Percentiles rank a stretch among this genome's conserved stretches.
These are phyloP conservation scores for Ciconia nigra DNA, from an alignment of 2,797 vertebrate species.

Conservation along the genomic window DNA sequence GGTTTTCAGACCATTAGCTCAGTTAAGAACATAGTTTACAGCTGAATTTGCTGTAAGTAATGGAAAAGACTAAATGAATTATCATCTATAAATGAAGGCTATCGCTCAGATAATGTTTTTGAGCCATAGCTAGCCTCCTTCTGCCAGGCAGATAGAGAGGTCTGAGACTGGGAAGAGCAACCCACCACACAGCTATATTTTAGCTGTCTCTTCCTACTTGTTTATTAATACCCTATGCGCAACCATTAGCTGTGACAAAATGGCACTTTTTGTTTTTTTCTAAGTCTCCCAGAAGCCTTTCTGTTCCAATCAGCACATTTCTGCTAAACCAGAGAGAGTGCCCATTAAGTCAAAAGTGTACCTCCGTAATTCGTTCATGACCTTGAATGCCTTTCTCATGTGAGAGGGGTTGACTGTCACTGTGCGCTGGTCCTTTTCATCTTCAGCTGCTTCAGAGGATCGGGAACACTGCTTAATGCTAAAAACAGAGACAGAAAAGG, in stretches of 20 bases:
- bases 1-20: conserved; percentile 46
- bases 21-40: conserved; percentile 36
- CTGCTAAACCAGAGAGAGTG: background rate
- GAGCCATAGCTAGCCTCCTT: background rate
- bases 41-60: conserved; percentile 25
- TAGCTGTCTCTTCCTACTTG: background rate
- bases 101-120: background rate
- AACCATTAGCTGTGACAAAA: background rate
- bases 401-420: conserved; percentile 88
- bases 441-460: conserved; percentile 78
- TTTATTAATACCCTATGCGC: background rate
- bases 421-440: conserved; percentile 80
- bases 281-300: background rate
- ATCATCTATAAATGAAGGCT: background rate
- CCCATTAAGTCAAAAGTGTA: conserved; percentile 62
- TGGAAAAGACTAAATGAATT: background rate
- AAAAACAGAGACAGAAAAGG: background rate
- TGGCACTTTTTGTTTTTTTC: background rate
- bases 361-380: conserved; percentile 96
- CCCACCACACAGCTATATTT: background rate
- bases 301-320: background rate
- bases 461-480: conserved; percentile 77
- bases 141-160: background rate
- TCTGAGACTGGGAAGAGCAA: background rate
- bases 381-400: conserved; percentile 93